Evolutionary conservation across 2,888 invertebrate genomes (phyloP).

Genomic region (Heliconius erato): DNA sequence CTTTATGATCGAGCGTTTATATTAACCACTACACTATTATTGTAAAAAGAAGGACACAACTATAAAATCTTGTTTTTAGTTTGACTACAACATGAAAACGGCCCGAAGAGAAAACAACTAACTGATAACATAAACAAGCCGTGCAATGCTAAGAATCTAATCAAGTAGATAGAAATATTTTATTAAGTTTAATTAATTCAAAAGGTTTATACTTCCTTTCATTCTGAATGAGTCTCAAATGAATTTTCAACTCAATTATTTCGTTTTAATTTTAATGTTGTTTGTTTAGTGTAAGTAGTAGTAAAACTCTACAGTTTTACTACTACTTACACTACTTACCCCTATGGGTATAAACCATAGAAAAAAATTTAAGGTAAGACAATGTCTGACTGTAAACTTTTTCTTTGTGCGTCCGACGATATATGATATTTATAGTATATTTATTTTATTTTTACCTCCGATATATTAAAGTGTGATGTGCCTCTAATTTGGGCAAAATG

Average conservation of each 20-base stretch:
- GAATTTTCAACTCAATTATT: background rate
- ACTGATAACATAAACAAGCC: slow-evolving; percentile 41
- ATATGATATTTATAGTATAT: no score
- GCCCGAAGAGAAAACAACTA: slow-evolving; percentile 21
- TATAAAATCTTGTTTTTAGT: background rate
- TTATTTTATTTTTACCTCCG: no score
- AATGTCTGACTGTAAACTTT: background rate
- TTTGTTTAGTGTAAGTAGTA: background rate
- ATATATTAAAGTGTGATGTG: no score
- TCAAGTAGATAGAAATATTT: slow-evolving; percentile 31
- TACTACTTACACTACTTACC: no score
- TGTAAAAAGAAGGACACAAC: background rate
- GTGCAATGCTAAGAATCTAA: slow-evolving; percentile 34
- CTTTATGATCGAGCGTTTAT: background rate
- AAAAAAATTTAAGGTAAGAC: background rate
- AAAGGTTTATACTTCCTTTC: slow-evolving; percentile 9
- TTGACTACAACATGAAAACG: slow-evolving; percentile 2
- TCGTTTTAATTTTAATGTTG: background rate
- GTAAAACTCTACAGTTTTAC: background rate
- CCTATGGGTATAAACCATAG: background rate
- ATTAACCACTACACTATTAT: background rate
- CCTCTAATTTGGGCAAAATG: no score
- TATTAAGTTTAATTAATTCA: slow-evolving; percentile 25
- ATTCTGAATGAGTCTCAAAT: background rate
- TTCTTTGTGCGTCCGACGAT: background rate